Conservation (phyloP, 2,113 vertebrate genomes). For the Mesitornis unicolor region DNA sequence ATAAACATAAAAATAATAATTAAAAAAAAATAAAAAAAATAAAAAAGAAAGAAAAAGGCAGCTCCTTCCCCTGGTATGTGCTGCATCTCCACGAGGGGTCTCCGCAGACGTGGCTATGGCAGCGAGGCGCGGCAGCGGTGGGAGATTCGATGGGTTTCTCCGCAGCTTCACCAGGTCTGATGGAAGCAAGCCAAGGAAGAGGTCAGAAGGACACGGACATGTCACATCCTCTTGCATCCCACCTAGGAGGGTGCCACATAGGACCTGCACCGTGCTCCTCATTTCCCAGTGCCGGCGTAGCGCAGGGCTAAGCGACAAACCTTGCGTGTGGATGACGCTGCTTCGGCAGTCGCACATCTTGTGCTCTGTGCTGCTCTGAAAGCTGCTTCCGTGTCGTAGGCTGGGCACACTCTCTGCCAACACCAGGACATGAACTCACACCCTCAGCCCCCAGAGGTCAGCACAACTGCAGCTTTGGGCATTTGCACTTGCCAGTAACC, state of each 20-base stretch:
- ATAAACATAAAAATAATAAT: neutral
- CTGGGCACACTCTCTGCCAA: too few species aligned
- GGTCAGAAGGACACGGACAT: rapidly evolving
- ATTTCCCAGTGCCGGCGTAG: rapidly evolving
- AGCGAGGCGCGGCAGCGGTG: rapidly evolving
- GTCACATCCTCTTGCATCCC: rapidly evolving
- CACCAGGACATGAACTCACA: too few species aligned
- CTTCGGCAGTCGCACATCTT: rapidly evolving
- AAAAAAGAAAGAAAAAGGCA: too few species aligned
- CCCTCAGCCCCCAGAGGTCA: neutral
- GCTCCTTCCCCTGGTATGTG: neutral
- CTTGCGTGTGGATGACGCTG: rapidly evolving
- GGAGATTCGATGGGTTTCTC: neutral
- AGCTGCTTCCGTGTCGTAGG: neutral
- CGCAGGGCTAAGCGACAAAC: neutral
- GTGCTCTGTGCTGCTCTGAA: neutral
- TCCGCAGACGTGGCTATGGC: neutral
- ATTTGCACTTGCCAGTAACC: rapidly evolving
- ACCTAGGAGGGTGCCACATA: neutral
- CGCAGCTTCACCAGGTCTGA: too few species aligned
- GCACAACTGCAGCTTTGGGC: neutral
- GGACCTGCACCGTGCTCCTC: neutral
- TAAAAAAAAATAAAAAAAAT: neutral
- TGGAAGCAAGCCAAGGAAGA: neutral
- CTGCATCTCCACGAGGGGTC: neutral